Evolutionary conservation across 2,888 invertebrate genomes (phyloP).

Genomic region (Uropetala carovei): DNA sequence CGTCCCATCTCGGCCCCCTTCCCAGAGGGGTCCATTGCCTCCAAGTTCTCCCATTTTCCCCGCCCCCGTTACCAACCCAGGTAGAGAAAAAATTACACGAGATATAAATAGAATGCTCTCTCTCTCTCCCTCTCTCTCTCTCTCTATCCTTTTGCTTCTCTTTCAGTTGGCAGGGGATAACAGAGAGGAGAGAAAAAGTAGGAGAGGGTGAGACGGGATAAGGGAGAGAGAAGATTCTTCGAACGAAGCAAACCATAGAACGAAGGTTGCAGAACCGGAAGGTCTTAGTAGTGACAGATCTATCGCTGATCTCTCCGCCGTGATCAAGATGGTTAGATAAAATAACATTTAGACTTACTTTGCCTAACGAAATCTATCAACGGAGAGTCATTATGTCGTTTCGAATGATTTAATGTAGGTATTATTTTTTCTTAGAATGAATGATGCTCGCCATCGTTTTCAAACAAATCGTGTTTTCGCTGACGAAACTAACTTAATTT

Average conservation of each 20-base stretch:
- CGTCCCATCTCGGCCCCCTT: background rate
- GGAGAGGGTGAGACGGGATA: background rate
- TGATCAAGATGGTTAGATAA: background rate
- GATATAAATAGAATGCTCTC: slow-evolving; percentile 13
- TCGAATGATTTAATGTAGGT: too few relatives aligned
- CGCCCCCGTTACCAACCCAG: background rate
- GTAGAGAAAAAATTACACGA: background rate
- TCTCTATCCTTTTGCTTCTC: background rate
- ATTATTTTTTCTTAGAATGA: too few relatives aligned
- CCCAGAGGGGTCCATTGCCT: background rate
- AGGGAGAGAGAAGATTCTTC: background rate
- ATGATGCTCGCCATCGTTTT: too few relatives aligned
- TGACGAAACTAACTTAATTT: too few relatives aligned
- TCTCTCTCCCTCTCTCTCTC: background rate
- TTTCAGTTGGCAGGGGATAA: background rate
- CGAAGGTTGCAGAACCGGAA: background rate
- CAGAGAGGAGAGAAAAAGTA: background rate
- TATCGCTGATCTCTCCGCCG: too few relatives aligned
- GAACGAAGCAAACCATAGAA: too few relatives aligned
- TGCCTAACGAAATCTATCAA: too few relatives aligned
- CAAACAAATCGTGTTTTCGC: too few relatives aligned
- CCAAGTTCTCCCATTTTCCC: background rate
- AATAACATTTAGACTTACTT: background rate
- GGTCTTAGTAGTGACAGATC: background rate
- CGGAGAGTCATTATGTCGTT: too few relatives aligned